Percentiles rank a stretch among this genome's conserved stretches.
phyloP scores from a whole-genome alignment of 2,797 vertebrate species.

The Malurus leucopterus region DNA sequence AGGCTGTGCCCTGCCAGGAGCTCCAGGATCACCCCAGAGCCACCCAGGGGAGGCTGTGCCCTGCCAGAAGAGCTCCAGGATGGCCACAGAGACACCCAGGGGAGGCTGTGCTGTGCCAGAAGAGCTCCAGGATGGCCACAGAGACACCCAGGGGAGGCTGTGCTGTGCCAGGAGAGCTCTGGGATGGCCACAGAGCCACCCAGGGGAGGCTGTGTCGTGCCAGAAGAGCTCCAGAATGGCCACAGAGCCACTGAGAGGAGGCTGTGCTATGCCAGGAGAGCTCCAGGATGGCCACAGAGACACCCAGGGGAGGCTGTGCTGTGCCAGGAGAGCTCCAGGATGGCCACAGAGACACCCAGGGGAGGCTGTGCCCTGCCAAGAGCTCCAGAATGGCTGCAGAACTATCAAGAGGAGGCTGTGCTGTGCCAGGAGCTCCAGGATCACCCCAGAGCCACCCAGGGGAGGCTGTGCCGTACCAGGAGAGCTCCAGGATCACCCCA shows the following conservation, averaged over 20 bases:
- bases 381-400: background rate
- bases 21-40: background rate
- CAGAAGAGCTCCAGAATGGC: background rate
- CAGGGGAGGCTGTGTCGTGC: background rate
- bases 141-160: background rate
- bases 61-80: background rate
- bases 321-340: rapidly evolving
- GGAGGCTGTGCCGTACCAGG: background rate
- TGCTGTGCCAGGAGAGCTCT: background rate
- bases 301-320: background rate
- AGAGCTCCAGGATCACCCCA: background rate
- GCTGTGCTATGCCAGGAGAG: background rate
- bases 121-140: background rate
- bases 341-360: background rate
- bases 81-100: background rate
- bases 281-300: background rate
- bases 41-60: background rate
- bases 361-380: background rate
- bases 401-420: background rate
- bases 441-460: background rate
- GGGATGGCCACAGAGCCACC: background rate
- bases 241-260: background rate
- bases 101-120: background rate
- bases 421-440: background rate
- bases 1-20: background rate